These are phyloP conservation scores for Periparus ater DNA, from an alignment of 2,797 vertebrate genomes.

Conservation along the genomic window DNA sequence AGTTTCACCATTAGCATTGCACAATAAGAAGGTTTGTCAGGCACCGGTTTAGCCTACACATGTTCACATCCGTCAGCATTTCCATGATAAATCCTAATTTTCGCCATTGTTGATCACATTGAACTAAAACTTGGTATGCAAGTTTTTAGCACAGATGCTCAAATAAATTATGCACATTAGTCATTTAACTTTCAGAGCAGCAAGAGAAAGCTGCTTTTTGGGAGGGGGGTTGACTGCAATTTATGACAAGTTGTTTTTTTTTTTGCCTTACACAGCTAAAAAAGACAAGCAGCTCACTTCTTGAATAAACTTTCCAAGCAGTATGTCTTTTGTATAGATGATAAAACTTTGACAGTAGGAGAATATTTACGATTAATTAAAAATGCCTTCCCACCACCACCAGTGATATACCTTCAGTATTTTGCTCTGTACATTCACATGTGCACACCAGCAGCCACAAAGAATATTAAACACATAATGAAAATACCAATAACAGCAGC, in stretches of 20 bases:
- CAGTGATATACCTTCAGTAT: not conserved
- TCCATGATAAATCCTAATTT: slow-evolving; percentile 76
- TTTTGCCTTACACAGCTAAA: slow-evolving; percentile 65
- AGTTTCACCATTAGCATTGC: slow-evolving; percentile 62
- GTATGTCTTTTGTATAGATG: not conserved
- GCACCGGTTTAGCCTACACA: slow-evolving; percentile 68
- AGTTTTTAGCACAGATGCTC: slow-evolving; percentile 75
- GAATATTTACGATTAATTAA: not conserved
- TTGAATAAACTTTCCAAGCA: slow-evolving; percentile 34
- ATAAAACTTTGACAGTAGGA: not conserved
- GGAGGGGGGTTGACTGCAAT: slow-evolving; percentile 24
- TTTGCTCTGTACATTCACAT: not conserved
- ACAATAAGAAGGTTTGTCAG: slow-evolving; percentile 76
- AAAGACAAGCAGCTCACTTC: slow-evolving; percentile 47
- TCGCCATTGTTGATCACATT: slow-evolving; percentile 73
- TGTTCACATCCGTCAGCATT: slow-evolving; percentile 74
- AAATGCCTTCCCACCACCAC: not conserved
- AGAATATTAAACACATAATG: not conserved
- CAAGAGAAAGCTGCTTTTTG: slow-evolving; percentile 51
- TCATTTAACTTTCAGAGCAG: slow-evolving; percentile 71
- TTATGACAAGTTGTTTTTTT: slow-evolving; percentile 23
- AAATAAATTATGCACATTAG: slow-evolving; percentile 77
- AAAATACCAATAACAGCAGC: not conserved
- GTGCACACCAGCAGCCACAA: not conserved
- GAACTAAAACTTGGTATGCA: slow-evolving; percentile 74